These are phyloP conservation scores for Ibycter americanus DNA, from an alignment of 2,797 vertebrate genomes.

Conservation along the genomic window DNA sequence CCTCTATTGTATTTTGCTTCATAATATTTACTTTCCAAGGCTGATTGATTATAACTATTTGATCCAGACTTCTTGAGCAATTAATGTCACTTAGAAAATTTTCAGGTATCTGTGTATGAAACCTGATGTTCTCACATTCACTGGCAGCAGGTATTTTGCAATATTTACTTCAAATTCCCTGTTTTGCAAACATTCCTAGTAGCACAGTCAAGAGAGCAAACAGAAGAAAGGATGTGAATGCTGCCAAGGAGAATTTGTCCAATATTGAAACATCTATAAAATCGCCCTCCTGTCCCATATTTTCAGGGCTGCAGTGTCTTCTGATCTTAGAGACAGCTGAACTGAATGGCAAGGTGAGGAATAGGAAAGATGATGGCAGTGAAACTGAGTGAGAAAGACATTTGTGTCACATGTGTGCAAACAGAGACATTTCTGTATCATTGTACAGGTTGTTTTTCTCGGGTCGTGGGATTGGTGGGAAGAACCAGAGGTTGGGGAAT, in stretches of 20 bases:
- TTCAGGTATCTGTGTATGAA: neutral
- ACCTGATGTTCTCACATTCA: neutral
- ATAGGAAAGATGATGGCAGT: neutral
- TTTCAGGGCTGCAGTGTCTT: neutral
- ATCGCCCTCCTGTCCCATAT: neutral
- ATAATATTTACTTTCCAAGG: neutral
- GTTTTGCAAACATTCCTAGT: neutral
- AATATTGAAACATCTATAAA: neutral
- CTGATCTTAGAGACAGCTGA: neutral
- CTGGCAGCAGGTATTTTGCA: neutral
- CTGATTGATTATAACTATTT: neutral
- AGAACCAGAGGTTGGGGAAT: neutral
- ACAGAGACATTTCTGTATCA: rapidly evolving
- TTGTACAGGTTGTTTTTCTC: neutral
- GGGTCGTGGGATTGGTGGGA: neutral
- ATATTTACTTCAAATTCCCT: neutral
- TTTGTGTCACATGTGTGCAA: neutral
- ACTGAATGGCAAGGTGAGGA: neutral
- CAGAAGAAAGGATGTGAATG: neutral
- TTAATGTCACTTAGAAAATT: neutral
- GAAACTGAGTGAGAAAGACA: neutral
- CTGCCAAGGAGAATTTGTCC: neutral
- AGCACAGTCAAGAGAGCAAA: neutral
- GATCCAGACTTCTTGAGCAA: neutral
- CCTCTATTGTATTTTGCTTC: neutral